Base-by-base conservation (phyloP, 2,888 invertebrate species). In the Caenorhabditis sp. region DNA sequence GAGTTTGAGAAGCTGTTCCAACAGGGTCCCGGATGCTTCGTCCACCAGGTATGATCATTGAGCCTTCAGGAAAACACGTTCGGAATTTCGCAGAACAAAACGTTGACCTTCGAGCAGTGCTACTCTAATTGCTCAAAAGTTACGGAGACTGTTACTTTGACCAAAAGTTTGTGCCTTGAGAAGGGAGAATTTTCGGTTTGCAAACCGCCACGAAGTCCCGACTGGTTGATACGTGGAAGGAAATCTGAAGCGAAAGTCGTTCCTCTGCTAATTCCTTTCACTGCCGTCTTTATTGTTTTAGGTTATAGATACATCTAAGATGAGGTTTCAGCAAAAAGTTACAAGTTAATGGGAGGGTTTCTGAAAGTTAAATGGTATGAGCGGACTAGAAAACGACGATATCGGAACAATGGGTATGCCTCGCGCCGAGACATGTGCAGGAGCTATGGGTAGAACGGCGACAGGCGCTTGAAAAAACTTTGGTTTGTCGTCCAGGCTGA, bases 391-490 rank as follows among this genome's bases (percentile, higher is more conserved):
- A 26, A 65, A 65, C 8, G 65, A 40, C 3, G 58, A 37, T n/a
- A 76, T 44, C 8, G 76, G 76, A 18, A 80, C 61, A 22, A 80
- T 80, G 20, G 80, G 72, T 6, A 80, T 28, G 0, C 80, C 80
- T 20, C 80, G 53, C 24, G 80, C 80, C 13, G 80, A 72, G 8
- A 78, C 78, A 18, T 69, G 80, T 0, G 80, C 68, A 0, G 80
- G 80, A 26, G 72, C 28, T 15, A 80, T 80, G 1, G 80, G 80
- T 11, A 80, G 61, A 11, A 79, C 71, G 0, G 71, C 79, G 1
- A 74, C 60, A n/a, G 74, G 60, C 28, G 28, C 1, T 3, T 20
- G 15, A 18, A 28, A 11, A 9, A 28, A 18, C 5, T 26, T 24
- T 1, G 47, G 64, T 37, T 56, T 62, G 20, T 70, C 78, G 60